phyloP scores from a whole-genome alignment of 2,888 invertebrate genomes.

The Lamellibrachia columna region DNA sequence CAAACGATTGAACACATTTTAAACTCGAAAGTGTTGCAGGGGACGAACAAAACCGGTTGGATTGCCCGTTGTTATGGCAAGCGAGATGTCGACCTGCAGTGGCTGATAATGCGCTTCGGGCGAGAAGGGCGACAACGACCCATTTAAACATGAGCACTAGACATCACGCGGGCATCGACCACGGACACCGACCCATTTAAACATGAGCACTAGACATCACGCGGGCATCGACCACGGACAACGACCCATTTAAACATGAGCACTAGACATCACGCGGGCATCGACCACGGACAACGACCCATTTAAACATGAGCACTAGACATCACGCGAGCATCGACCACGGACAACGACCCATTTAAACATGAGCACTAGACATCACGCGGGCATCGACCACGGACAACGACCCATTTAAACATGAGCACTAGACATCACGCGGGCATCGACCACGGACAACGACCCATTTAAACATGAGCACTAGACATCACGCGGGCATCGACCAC shows the following conservation, averaged over 20 bases:
- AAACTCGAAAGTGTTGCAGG: neutral
- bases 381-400: neutral
- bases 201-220: neutral
- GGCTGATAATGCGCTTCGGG: neutral
- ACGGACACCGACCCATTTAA: neutral
- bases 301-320: neutral
- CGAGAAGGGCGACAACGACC: neutral
- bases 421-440: neutral
- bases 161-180: neutral
- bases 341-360: neutral
- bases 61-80: neutral
- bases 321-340: neutral
- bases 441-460: neutral
- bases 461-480: neutral
- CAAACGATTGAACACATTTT: neutral
- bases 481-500: neutral
- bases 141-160: neutral
- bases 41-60: neutral
- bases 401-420: neutral
- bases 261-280: neutral
- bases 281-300: neutral
- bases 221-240: neutral
- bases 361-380: neutral
- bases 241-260: conserved; percentile 2
- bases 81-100: neutral